phyloP scores from a whole-genome alignment of 2,797 vertebrate species.

The Crenuchus spilurus region DNA sequence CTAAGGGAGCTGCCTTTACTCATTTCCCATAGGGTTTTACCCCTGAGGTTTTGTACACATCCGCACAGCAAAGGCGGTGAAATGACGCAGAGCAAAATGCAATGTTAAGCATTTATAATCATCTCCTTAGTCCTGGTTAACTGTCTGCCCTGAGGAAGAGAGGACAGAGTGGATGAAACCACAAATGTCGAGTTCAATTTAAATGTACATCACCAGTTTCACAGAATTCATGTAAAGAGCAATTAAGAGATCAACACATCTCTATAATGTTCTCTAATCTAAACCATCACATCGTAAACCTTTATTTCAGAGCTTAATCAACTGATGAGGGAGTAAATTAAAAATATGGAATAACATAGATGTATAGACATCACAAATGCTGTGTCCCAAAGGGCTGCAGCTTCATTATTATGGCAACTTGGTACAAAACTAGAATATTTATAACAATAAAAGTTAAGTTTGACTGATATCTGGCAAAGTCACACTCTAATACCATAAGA shows the following conservation, averaged over 20 bases:
- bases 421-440: neutral
- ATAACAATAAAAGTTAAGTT: neutral
- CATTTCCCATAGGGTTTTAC: neutral
- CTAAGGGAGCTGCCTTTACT: neutral
- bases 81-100: neutral
- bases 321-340: neutral
- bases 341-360: neutral
- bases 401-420: neutral
- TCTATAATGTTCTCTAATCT: neutral
- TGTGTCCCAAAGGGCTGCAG: neutral
- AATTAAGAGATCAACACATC: neutral
- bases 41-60: neutral
- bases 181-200: neutral
- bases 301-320: neutral
- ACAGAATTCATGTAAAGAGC: neutral
- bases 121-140: neutral
- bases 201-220: neutral
- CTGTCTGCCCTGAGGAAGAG: neutral
- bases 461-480: neutral
- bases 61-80: neutral
- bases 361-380: neutral
- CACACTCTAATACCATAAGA: neutral
- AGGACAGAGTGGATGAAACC: neutral
- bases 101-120: constrained; percentile 21
- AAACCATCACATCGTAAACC: neutral